Conservation (phyloP, 2,888 invertebrate species). For the Melolontha melolontha region DNA sequence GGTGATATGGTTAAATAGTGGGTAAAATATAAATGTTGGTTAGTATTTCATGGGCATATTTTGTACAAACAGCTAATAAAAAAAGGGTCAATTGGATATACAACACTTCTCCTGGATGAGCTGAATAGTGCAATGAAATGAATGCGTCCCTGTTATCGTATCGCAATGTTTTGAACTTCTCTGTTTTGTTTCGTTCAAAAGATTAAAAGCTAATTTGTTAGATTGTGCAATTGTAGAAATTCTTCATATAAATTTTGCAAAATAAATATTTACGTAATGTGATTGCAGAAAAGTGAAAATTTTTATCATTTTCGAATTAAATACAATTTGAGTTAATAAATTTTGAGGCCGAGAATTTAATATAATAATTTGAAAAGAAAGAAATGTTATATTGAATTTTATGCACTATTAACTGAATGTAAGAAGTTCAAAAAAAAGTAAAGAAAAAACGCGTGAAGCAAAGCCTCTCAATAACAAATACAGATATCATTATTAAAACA, state of each 20-base stretch:
- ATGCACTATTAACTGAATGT: not conserved
- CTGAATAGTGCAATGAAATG: constrained; percentile 41
- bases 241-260: not conserved
- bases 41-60: too few relatives aligned
- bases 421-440: constrained; percentile 30
- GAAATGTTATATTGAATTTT: too few relatives aligned
- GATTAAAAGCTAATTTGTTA: too few relatives aligned
- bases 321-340: too few relatives aligned
- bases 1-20: not conserved
- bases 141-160: constrained; percentile 38
- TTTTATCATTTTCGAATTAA: too few relatives aligned
- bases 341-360: too few relatives aligned
- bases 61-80: too few relatives aligned
- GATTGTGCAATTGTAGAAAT: not conserved
- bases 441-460: constrained; percentile 33
- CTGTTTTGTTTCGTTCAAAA: not conserved
- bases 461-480: constrained; percentile 39
- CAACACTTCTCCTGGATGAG: constrained; percentile 9
- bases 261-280: not conserved
- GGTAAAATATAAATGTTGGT: too few relatives aligned
- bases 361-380: too few relatives aligned
- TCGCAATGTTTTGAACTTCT: constrained; percentile 35
- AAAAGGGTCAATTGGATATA: too few relatives aligned
- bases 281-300: too few relatives aligned
- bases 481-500: constrained; percentile 48